A percentile compares a stretch with the other conserved stretches of the same genome.
These are phyloP conservation scores for Antheraea pernyi DNA, from an alignment of 1,140 invertebrate species.

Conservation along the genomic window DNA sequence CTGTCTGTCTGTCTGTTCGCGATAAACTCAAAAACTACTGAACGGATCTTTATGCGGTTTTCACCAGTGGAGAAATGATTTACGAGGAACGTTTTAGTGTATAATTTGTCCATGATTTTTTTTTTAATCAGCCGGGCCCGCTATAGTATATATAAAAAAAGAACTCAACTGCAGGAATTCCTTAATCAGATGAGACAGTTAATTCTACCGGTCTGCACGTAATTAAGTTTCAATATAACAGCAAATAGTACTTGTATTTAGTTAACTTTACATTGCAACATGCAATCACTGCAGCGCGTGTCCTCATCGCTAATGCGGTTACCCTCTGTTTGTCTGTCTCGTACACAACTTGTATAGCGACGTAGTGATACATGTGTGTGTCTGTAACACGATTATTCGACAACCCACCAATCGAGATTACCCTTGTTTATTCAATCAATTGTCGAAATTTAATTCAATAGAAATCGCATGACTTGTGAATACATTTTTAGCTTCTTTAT, in stretches of 20 bases:
- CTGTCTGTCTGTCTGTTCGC: too few species aligned
- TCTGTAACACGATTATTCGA: slow-evolving; percentile 23
- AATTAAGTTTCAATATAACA: slow-evolving; percentile 4
- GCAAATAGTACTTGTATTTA: not conserved
- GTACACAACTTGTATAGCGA: slow-evolving; percentile 11
- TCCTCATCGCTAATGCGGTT: slow-evolving; percentile 57
- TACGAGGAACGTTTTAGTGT: too few species aligned
- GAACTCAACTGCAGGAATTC: too few species aligned
- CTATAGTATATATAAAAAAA: too few species aligned
- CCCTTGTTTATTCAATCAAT: slow-evolving; percentile 22
- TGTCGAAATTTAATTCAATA: slow-evolving; percentile 21
- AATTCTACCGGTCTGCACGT: not conserved
- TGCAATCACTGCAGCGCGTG: slow-evolving; percentile 54
- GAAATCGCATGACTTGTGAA: not conserved
- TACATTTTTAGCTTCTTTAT: not conserved
- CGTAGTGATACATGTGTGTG: slow-evolving; percentile 2
- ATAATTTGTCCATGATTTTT: too few species aligned
- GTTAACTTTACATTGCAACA: slow-evolving; percentile 13
- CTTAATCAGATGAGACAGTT: not conserved
- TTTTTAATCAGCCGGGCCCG: too few species aligned
- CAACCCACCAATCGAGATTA: slow-evolving; percentile 15
- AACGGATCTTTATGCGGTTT: too few species aligned
- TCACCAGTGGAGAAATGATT: too few species aligned
- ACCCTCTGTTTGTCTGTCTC: slow-evolving; percentile 41
- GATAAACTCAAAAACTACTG: too few species aligned